Percentiles rank a stretch among this genome's conserved stretches.
Evolutionary conservation across 2,888 invertebrate genomes (phyloP).

Genomic region (Drosophila incognita): DNA sequence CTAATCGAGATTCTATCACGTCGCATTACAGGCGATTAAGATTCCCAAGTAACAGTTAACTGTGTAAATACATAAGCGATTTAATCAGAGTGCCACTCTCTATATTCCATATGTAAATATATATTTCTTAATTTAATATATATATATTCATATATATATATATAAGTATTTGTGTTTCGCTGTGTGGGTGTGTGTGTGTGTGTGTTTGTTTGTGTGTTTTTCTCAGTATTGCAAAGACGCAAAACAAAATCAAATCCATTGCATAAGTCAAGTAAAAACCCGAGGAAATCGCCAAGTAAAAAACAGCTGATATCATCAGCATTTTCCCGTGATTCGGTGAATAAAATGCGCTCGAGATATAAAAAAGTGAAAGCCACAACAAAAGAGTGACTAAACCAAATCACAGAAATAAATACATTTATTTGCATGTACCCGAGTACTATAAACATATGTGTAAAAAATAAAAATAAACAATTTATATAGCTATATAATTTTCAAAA

Average conservation of each 20-base stretch:
- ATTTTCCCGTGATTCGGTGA: constrained; percentile 45
- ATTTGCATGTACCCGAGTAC: not conserved
- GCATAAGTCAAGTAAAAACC: constrained; percentile 67
- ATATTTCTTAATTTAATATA: not conserved
- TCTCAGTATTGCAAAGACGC: constrained; percentile 67
- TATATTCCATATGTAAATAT: constrained; percentile 28
- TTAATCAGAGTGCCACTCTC: constrained; percentile 20
- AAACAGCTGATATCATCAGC: constrained; percentile 53
- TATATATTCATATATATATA: constrained; percentile 1
- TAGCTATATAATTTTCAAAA: constrained; percentile 36
- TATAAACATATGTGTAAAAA: not conserved
- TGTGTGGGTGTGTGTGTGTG: constrained; percentile 1
- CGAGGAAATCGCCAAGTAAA: constrained; percentile 47
- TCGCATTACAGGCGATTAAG: constrained; percentile 83
- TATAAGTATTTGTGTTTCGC: constrained; percentile 13
- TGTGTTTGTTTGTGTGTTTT: constrained; percentile 36
- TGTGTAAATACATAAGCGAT: constrained; percentile 8
- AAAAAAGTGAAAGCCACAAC: constrained; percentile 53
- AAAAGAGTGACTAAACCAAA: constrained; percentile 34
- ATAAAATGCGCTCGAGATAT: constrained; percentile 32
- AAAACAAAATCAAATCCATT: constrained; percentile 70
- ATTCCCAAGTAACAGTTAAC: not conserved
- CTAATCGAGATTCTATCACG: constrained; percentile 85
- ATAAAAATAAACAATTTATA: not conserved
- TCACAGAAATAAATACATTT: not conserved